Evolutionary conservation across 2,888 invertebrate genomes (phyloP), one percentile per base, ranked within the genome.

Genomic region (Rhagonycha fulva): DNA sequence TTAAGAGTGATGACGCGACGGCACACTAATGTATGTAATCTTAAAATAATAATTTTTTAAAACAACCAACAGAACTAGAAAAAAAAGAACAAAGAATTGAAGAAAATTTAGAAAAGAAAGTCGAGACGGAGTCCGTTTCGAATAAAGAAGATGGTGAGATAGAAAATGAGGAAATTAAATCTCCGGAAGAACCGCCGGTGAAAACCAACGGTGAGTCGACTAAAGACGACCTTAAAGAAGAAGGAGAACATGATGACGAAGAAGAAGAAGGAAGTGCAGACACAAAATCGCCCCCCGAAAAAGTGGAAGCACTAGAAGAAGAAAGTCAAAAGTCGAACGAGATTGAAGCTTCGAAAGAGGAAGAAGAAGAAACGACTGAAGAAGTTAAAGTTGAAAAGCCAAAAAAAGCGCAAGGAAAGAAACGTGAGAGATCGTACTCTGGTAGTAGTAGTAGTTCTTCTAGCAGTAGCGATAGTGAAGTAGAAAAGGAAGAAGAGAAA

Each of bases 391-490:
- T 82, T 24, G 84, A 86, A 66, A 88, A 87, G 9, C 63, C 63
- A 3, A 84, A 77, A 83, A 83, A 71, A 86, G 12, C 88, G 88
- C 81, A 89, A 89, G 84, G 83, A 30, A 85, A 86, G 79, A 88
- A 87, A 82, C 89, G 83, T 82, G 92, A 88, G 19, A 70, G 89
- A 26, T 89, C 89, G 0, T 89, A 87, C 71, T 90, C 90, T n/a
- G 89, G 89, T 32, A 89, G 89, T 77, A 89, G 89, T 78, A 88
- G 88, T 76, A 89, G 89, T 79, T 88, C 87, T 32, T 89, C 88
- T 10, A 89, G 88, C 63, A 89, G 88, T 69, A 89, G 80, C 14
- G 83, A 84, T 4, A 87, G 87, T 61, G 83, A 84, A 70, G 85
- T 86, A n/a, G 80, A 80, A 69, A 83, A 86, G 62, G 84, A 83